These are phyloP conservation scores for Clarias platycephalus DNA, from an alignment of 2,797 vertebrate genomes.

Conservation along the genomic window DNA sequence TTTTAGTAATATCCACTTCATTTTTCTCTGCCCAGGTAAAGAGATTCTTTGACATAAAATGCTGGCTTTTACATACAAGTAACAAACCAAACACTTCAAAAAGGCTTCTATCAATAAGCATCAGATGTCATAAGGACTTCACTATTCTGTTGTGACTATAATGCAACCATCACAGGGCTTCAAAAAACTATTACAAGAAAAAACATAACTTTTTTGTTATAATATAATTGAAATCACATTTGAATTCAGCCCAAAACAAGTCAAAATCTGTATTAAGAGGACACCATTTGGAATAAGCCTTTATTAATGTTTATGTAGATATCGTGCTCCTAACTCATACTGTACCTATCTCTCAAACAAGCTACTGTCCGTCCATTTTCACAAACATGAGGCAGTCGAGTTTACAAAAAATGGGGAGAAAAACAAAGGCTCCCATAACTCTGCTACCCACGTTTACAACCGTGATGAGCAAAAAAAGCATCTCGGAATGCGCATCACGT, in stretches of 20 bases:
- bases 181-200: neutral
- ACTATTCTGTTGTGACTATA: neutral
- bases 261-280: neutral
- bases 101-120: neutral
- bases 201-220: neutral
- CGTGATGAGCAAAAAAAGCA: neutral
- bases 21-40: conserved; percentile 5
- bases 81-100: neutral
- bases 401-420: neutral
- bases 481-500: neutral
- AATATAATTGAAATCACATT: neutral
- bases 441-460: neutral
- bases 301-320: neutral
- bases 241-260: neutral
- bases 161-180: neutral
- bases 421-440: neutral
- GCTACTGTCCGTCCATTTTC: neutral
- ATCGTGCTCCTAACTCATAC: neutral
- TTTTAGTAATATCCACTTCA: conserved; percentile 31
- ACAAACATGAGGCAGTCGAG: too few relatives aligned
- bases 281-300: neutral
- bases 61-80: neutral
- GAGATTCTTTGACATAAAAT: neutral
- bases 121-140: neutral
- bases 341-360: neutral